Base-by-base conservation (phyloP, 2,113 vertebrate genomes). In the Stigmatopora argus region DNA sequence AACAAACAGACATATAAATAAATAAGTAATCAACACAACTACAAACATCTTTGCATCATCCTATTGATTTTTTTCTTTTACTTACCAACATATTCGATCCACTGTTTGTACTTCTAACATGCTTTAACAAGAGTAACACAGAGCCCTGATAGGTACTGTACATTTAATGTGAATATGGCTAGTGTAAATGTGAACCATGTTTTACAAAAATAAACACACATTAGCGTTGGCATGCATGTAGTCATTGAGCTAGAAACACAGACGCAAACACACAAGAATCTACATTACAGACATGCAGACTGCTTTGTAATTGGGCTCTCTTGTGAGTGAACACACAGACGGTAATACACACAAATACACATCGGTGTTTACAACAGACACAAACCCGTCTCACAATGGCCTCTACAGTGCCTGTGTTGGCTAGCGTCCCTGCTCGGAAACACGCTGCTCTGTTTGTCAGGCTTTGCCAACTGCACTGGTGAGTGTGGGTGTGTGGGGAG, bases 401-500 rank as follows among this genome's bases (percentile, higher is more conserved):
- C 77, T 78, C 70, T 80, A 78, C 74, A 67, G 75, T 69, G 77
- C 61, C 64, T 75, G 64, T 75, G 55, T 63, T 77, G 78, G 80
- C 75, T 23, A 59, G 31, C 21, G 17, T 77, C 74, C 67, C 66
- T 56, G 65, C 71, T 76, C 64, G 63, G 69, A 81, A 79, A 85
- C 81, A 77, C 78, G 71, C 58, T 75, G 79, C 75, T 80, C 81
- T 85, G 83, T 86, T 81, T 79, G 80, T 79, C 75, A 74, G 59
- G 62, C 48, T 72, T 67, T 70, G 79, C 86, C 86, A 88, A 85
- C 86, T 88, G 82, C 78, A 8, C 48, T 66, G 31, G 63, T 78
- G 31, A 34, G 35, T 64, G n/a, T 58, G 53, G 26, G 53, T 31
- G 12, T 56, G 53, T 14, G 23, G 15, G 53, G 7, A 10, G n/a